Conservation (phyloP, 2,113 vertebrate species). For the Alligator sinensis region DNA sequence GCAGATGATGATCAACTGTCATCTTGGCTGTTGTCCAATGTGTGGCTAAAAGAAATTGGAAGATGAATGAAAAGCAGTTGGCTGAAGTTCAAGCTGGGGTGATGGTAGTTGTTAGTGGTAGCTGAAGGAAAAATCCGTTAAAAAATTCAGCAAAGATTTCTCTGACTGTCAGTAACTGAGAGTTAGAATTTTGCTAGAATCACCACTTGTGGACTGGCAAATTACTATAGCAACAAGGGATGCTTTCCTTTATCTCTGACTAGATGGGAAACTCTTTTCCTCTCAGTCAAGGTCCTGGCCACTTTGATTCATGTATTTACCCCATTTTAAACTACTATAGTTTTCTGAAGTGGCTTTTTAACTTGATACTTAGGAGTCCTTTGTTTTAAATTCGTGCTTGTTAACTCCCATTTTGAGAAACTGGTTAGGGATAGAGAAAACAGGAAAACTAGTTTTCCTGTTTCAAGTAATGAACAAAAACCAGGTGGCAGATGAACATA, state of each 20-base stretch:
- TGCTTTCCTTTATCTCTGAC: not conserved
- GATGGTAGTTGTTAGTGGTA: not conserved
- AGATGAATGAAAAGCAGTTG: not conserved
- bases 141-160: not conserved
- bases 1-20: not conserved
- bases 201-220: not conserved
- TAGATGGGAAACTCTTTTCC: slow-evolving; percentile 1
- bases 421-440: slow-evolving; percentile 43
- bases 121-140: slow-evolving; percentile 7
- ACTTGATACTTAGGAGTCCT: not conserved
- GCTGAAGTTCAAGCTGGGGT: not conserved
- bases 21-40: not conserved
- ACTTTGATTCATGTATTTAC: slow-evolving; percentile 13
- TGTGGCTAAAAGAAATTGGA: not conserved
- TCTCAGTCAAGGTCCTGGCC: slow-evolving; percentile 17
- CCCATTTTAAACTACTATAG: not conserved
- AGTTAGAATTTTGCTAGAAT: slow-evolving; percentile 22
- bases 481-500: slow-evolving; percentile 16
- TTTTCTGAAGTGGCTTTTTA: not conserved
- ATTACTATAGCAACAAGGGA: slow-evolving; percentile 45
- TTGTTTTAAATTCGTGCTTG: not conserved
- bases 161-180: not conserved
- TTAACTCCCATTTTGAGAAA: not conserved
- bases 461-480: slow-evolving; percentile 33
- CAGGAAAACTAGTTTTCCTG: slow-evolving; percentile 24